A percentile compares a stretch with the other conserved stretches of the same genome.
These are phyloP conservation scores for Galerucella calmariensis DNA, from an alignment of 2,888 invertebrate species.

Conservation along the genomic window DNA sequence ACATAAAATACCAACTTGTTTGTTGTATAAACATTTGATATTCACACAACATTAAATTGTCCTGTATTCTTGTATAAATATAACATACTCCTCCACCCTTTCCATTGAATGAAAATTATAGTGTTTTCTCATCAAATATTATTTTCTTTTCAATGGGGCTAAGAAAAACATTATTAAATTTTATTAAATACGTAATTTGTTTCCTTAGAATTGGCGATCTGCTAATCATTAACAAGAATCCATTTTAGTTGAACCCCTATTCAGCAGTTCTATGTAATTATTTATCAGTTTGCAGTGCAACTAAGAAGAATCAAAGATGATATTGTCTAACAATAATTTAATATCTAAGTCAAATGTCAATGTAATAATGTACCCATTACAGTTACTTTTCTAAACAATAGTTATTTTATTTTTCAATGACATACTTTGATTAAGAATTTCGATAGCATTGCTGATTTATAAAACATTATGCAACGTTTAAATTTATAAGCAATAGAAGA, in stretches of 20 bases:
- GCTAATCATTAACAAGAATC: no score
- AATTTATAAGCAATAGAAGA: not conserved
- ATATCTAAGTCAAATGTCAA: not conserved
- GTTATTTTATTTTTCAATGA: not conserved
- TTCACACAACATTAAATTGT: not conserved
- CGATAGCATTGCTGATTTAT: not conserved
- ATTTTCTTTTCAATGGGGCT: no score
- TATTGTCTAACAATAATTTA: not conserved
- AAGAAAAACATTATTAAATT: no score
- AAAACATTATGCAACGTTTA: not conserved
- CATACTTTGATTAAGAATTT: slow-evolving; percentile 5
- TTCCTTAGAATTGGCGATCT: no score
- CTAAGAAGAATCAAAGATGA: not conserved
- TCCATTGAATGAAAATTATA: no score
- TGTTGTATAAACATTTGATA: not conserved
- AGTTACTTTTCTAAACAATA: not conserved
- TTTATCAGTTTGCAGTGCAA: no score
- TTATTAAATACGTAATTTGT: no score
- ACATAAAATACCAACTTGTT: not conserved
- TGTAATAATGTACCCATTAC: not conserved
- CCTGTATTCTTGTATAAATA: not conserved
- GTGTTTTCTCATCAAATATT: no score
- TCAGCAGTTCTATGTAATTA: no score
- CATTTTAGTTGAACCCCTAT: no score
- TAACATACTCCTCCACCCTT: not conserved